Evolutionary conservation across 1,140 invertebrate genomes (phyloP).

Genomic region (Dinoponera quadriceps): DNA sequence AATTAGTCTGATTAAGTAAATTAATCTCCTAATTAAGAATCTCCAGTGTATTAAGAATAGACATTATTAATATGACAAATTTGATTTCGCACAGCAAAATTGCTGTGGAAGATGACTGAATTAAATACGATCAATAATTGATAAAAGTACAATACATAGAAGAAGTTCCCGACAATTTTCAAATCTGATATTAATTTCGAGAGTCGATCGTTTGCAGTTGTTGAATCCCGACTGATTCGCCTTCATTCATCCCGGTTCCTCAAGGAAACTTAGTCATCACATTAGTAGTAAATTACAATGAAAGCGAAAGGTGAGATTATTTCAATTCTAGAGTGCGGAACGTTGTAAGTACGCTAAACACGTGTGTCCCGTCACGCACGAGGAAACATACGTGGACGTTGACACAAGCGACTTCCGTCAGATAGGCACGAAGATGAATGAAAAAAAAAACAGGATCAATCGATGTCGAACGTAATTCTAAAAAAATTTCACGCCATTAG

Average conservation of each 20-base stretch:
- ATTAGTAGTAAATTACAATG: no score
- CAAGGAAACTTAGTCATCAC: no score
- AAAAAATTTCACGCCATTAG: conserved; percentile 4
- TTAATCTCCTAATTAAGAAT: background rate
- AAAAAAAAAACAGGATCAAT: conserved; percentile 10
- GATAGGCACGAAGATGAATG: background rate
- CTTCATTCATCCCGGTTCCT: no score
- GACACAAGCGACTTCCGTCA: background rate
- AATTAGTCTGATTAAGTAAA: background rate
- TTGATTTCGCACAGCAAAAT: background rate
- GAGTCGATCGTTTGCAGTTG: no score
- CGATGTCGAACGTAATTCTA: conserved; percentile 30
- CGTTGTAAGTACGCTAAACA: background rate
- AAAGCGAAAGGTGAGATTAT: background rate
- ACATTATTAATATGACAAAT: conserved; percentile 8
- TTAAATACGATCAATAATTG: no score
- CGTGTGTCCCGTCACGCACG: background rate
- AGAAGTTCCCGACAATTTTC: no score
- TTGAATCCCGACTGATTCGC: no score
- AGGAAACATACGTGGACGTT: background rate
- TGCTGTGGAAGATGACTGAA: background rate
- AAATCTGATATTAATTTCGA: no score
- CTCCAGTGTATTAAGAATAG: background rate
- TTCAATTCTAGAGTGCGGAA: background rate
- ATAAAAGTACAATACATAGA: no score